phyloP scores from a whole-genome alignment of 2,888 invertebrate genomes.

The Chrysopilus asiliformis region DNA sequence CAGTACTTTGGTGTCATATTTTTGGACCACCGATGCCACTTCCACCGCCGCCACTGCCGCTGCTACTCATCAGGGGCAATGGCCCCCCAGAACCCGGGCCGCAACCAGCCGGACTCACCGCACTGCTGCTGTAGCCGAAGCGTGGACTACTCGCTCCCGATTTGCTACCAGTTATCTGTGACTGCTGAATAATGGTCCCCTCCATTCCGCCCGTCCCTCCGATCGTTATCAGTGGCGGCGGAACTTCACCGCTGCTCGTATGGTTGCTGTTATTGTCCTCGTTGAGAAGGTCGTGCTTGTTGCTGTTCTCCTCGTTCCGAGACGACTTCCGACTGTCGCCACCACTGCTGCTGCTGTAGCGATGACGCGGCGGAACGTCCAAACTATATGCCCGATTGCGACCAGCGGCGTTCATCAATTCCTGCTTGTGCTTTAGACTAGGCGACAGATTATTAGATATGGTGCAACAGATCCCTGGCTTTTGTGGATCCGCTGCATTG shows the following conservation, averaged over 20 bases:
- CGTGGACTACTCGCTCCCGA: background rate
- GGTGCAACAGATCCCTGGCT: slow-evolving; percentile 26
- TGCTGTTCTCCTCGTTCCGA: slow-evolving; percentile 24
- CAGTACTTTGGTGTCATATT: slow-evolving; percentile 35
- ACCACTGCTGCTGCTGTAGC: slow-evolving; percentile 28
- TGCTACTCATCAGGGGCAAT: background rate
- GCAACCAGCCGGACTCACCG: background rate
- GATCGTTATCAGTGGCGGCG: slow-evolving; percentile 26
- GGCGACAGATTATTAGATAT: slow-evolving; percentile 30
- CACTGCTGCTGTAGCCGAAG: slow-evolving; percentile 13
- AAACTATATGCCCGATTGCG: slow-evolving; percentile 34
- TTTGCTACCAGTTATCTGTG: no score
- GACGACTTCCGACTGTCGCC: slow-evolving; percentile 33
- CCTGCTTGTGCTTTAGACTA: slow-evolving; percentile 20
- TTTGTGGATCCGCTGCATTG: slow-evolving; percentile 19
- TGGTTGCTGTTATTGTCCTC: slow-evolving; percentile 33
- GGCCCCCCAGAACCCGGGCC: background rate
- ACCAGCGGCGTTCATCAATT: slow-evolving; percentile 21
- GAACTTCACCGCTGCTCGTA: slow-evolving; percentile 31
- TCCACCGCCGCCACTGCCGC: background rate
- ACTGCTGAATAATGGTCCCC: no score
- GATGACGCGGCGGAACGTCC: slow-evolving; percentile 30
- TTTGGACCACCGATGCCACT: slow-evolving; percentile 20
- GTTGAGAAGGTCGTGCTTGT: slow-evolving; percentile 18
- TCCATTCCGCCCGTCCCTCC: slow-evolving; percentile 23